A percentile compares a stretch with the other conserved stretches of the same genome.
Conservation (phyloP, 2,888 invertebrate genomes). For the Parascotia fuliginaria region DNA sequence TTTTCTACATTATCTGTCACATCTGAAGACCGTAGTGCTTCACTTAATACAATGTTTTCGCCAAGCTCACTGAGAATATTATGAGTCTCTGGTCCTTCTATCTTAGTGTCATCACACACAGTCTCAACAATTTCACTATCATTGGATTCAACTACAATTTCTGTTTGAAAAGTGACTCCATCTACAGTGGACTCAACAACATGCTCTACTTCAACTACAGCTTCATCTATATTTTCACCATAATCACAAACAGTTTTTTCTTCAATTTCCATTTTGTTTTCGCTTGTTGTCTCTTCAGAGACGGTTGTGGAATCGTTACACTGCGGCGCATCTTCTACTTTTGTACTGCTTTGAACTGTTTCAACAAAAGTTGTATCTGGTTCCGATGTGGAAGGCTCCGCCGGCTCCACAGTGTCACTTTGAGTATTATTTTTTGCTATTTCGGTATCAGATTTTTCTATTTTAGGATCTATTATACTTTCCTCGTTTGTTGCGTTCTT, state of each 20-base stretch:
- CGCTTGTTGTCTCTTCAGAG: conserved; percentile 20
- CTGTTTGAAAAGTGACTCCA: conserved; percentile 71
- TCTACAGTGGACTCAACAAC: conserved; percentile 45
- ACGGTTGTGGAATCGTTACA: conserved; percentile 5
- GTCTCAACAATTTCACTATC: conserved; percentile 56
- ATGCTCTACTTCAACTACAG: conserved; percentile 43
- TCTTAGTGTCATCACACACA: conserved; percentile 34
- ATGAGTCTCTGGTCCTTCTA: conserved; percentile 50
- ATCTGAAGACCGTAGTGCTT: conserved; percentile 70
- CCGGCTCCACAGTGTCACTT: conserved; percentile 16
- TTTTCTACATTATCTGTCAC: conserved; percentile 66
- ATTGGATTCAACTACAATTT: conserved; percentile 73
- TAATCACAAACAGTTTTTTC: conserved; percentile 12
- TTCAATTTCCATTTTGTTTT: conserved; percentile 13
- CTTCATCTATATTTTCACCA: conserved; percentile 21
- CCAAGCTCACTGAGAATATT: conserved; percentile 70
- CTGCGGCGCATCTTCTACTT: conserved; percentile 5
- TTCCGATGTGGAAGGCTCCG: conserved; percentile 11
- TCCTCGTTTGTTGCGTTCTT: conserved; percentile 23
- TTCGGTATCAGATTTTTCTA: conserved; percentile 14
- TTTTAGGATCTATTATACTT: too few relatives aligned
- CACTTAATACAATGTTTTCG: conserved; percentile 74
- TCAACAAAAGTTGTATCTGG: conserved; percentile 15
- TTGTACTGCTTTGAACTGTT: conserved; percentile 8
- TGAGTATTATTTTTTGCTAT: conserved; percentile 6